A percentile compares a stretch with the other conserved stretches of the same genome.
Conservation (phyloP, 2,888 invertebrate genomes). For the Rhodophaea formosa region DNA sequence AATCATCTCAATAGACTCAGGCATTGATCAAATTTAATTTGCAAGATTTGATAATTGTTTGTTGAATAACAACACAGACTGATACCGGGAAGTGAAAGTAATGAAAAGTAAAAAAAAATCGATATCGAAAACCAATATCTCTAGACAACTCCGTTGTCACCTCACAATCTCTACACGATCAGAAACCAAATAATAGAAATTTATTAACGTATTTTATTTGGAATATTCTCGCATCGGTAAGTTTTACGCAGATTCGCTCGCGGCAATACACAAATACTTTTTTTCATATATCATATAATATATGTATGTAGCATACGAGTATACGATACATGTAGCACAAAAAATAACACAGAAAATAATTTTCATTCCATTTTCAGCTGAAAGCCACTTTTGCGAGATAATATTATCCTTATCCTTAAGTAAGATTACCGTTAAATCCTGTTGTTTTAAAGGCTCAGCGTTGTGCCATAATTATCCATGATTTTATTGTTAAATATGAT, state of each 20-base stretch:
- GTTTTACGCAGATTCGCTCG: background rate
- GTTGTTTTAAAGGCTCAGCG: background rate
- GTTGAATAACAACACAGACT: too few relatives aligned
- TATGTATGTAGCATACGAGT: slow-evolving; percentile 22
- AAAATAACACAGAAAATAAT: slow-evolving; percentile 3
- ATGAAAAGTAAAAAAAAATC: too few relatives aligned
- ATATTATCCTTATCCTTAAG: background rate
- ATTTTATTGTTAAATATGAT: background rate
- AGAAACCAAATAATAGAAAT: too few relatives aligned
- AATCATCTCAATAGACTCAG: too few relatives aligned
- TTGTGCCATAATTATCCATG: background rate
- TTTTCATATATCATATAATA: slow-evolving; percentile 20
- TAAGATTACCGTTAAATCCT: background rate
- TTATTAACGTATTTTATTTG: too few relatives aligned
- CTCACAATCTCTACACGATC: too few relatives aligned
- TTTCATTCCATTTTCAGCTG: slow-evolving; percentile 3
- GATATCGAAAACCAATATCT: too few relatives aligned
- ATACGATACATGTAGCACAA: slow-evolving; percentile 16
- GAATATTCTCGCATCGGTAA: background rate
- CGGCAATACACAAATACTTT: background rate
- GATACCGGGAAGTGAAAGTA: too few relatives aligned
- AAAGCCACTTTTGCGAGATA: background rate
- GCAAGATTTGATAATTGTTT: too few relatives aligned
- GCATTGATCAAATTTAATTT: too few relatives aligned
- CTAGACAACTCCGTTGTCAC: too few relatives aligned